Conservation (phyloP, 2,888 invertebrate genomes). For the Acanthopleura granulata region DNA sequence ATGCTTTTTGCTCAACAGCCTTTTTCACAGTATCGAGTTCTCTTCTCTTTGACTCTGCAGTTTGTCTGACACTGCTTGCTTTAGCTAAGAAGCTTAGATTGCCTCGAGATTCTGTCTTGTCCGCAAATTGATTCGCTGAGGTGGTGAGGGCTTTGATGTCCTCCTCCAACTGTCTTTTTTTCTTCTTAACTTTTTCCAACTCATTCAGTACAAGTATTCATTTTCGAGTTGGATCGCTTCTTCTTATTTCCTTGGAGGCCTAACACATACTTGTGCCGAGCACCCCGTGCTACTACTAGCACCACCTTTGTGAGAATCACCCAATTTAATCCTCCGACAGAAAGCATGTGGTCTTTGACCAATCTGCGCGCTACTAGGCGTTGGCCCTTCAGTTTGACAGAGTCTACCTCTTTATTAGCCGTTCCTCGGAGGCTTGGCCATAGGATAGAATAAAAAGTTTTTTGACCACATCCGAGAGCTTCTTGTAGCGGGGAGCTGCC, state of each 20-base stretch:
- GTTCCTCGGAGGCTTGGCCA: conserved; percentile 1
- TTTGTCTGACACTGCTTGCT: too few relatives aligned
- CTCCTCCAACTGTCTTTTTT: not conserved
- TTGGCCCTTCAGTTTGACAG: not conserved
- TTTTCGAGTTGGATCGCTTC: not conserved
- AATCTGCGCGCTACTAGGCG: not conserved
- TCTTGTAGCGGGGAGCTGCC: not conserved
- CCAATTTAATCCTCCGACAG: not conserved
- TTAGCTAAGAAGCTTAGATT: too few relatives aligned
- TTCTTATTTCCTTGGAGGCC: not conserved
- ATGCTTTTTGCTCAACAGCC: too few relatives aligned
- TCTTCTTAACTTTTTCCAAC: not conserved
- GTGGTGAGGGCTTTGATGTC: too few relatives aligned
- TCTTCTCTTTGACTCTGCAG: too few relatives aligned
- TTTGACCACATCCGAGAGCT: not conserved
- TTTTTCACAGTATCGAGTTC: too few relatives aligned
- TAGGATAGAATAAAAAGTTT: not conserved
- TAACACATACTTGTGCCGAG: not conserved
- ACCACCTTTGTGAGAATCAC: not conserved
- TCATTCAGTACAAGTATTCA: not conserved
- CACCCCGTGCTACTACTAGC: not conserved
- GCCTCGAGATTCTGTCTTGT: too few relatives aligned
- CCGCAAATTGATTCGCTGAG: too few relatives aligned
- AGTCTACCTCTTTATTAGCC: not conserved
- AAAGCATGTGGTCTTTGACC: not conserved